Percentiles rank a stretch among this genome's conserved stretches.
Evolutionary conservation across 2,888 invertebrate genomes (phyloP).

Genomic region (Geotrupes spiniger): DNA sequence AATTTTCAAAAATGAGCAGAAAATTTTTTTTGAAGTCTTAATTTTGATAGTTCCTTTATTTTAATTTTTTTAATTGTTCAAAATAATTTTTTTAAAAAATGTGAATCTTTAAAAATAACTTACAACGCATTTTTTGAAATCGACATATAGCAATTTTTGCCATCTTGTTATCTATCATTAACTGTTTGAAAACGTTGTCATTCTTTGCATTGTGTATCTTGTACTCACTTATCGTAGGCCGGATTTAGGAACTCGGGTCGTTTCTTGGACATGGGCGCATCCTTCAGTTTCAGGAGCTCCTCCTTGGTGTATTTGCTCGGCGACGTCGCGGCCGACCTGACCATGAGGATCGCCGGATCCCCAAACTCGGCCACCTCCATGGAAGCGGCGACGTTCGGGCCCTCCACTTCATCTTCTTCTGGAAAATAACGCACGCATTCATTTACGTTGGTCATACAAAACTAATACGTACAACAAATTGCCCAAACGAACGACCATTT

Average conservation of each 20-base stretch:
- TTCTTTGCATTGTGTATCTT: too few relatives aligned
- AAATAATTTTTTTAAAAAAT: too few relatives aligned
- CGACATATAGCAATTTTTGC: too few relatives aligned
- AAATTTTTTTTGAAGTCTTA: too few relatives aligned
- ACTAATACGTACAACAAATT: not conserved
- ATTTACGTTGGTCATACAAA: conserved; percentile 13
- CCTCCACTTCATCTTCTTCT: conserved; percentile 56
- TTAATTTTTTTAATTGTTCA: too few relatives aligned
- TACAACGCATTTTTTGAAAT: too few relatives aligned
- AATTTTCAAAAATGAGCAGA: too few relatives aligned
- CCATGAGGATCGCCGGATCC: conserved; percentile 60
- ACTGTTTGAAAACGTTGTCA: too few relatives aligned
- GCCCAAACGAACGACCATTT: too few relatives aligned
- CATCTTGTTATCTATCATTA: too few relatives aligned
- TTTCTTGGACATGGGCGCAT: conserved; percentile 65
- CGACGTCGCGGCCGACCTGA: conserved; percentile 51
- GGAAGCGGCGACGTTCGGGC: conserved; percentile 47
- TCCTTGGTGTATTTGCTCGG: conserved; percentile 62
- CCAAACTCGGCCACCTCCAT: conserved; percentile 45
- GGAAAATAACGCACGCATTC: conserved; percentile 21
- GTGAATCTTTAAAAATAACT: too few relatives aligned
- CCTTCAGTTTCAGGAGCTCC: conserved; percentile 68
- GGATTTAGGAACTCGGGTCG: conserved; percentile 68
- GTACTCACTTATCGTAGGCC: conserved; percentile 56
- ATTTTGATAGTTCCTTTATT: too few relatives aligned